Evolutionary conservation across 2,888 invertebrate species (phyloP).

Genomic region (Calameuta filiformis): DNA sequence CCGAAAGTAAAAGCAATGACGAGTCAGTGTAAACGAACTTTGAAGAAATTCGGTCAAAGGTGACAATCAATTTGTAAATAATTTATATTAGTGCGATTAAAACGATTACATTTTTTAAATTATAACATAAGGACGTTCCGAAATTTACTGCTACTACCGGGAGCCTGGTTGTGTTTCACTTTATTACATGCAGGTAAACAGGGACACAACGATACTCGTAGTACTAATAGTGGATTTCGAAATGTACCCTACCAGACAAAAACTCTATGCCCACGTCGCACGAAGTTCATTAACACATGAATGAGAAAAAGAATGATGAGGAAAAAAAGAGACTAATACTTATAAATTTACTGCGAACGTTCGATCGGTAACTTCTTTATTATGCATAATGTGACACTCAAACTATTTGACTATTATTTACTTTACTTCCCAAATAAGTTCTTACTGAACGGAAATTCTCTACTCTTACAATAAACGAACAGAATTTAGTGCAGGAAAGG

Average conservation of each 20-base stretch:
- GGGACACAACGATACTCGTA: no score
- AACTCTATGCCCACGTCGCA: background rate
- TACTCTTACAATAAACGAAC: background rate
- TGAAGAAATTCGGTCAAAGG: background rate
- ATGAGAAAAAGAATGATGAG: background rate
- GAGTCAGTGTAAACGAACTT: background rate
- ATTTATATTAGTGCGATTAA: background rate
- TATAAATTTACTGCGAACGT: no score
- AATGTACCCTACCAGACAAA: background rate
- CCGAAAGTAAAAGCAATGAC: conserved; percentile 33
- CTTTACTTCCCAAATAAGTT: background rate
- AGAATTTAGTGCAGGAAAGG: background rate
- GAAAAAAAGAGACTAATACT: no score
- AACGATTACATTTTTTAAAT: background rate
- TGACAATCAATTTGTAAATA: background rate
- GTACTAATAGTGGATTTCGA: no score
- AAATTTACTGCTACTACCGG: no score
- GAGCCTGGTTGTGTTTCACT: no score
- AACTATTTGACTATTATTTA: background rate
- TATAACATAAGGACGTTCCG: background rate
- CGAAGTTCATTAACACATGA: background rate
- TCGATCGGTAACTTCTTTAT: background rate
- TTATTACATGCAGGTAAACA: no score
- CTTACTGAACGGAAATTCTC: background rate
- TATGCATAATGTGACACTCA: background rate